Evolutionary conservation across 2,888 invertebrate genomes (phyloP), one percentile per base, ranked within the genome.

Genomic region (Drosophila mulleri): DNA sequence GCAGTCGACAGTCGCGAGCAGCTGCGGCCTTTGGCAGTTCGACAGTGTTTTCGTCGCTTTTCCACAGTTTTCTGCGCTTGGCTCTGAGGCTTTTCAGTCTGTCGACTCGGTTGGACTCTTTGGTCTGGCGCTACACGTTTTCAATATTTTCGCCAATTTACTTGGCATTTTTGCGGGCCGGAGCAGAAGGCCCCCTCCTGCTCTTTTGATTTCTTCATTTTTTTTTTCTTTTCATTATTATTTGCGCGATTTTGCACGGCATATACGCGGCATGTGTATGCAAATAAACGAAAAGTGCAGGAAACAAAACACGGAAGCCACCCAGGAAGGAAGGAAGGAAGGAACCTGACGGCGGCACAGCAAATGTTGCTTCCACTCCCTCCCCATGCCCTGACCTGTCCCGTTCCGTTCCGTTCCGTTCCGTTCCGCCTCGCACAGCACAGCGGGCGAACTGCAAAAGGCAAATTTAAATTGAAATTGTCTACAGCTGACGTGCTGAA

Each of bases 201-300:
- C 39, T 71, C 83, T 69, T 63, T 78, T 81, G 85, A 84, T 87
- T 79, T 73, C 42, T 20, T 71, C 16, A 2, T 39, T 5, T 26
- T 45, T n/a, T 16, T 16, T n/a, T 47, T 50, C 11, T 71, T 77
- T 66, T 87, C 85, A 84, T 84, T 89, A 85, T 89, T 87, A 85
- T 85, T 84, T 85, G 89, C 89, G 82, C 84, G 84, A 87, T 89
- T 85, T 85, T 85, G 87, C 87, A 87, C 75, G 82, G 82, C 65
- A 58, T 47, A 50, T 59, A 65, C 57, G 64, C 64, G 70, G 72
- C 67, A 73, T 85, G 88, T 82, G 83, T 85, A 85, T 85, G 85
- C 89, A 85, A 85, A 85, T 85, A 89, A 85, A 84, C 85, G 85
- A 84, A 89, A 88, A 85, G 80, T 88, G 88, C 85, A 89, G 85